These are phyloP conservation scores for Marmota flaviventris DNA, from an alignment of 2,113 vertebrate genomes.

Conservation along the genomic window DNA sequence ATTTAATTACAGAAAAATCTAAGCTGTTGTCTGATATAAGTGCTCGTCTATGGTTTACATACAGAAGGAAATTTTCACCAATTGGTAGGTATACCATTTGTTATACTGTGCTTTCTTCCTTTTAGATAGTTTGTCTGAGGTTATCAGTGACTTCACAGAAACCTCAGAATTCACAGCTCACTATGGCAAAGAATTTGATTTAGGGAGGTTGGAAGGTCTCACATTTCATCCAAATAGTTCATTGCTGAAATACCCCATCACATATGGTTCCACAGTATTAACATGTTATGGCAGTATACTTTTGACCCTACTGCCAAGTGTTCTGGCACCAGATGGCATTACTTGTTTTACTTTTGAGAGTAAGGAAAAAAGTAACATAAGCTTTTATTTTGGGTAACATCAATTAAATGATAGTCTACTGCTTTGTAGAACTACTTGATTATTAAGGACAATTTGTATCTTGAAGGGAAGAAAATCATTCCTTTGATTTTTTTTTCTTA, in stretches of 20 bases:
- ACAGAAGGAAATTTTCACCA: constrained; percentile 98
- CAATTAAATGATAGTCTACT: constrained; percentile 32
- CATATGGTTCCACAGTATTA: background rate
- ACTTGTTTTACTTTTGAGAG: constrained; percentile 24
- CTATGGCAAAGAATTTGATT: constrained; percentile 52
- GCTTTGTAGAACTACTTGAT: constrained; percentile 42
- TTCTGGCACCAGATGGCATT: background rate
- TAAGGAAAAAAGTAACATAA: background rate
- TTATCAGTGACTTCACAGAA: constrained; percentile 65
- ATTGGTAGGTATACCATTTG: constrained; percentile 92
- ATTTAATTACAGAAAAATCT: constrained; percentile 93
- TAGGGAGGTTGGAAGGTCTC: constrained; percentile 46
- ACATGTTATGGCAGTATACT: background rate
- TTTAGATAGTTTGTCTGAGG: constrained; percentile 63
- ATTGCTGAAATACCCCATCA: background rate
- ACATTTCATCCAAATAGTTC: constrained; percentile 41
- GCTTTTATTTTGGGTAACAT: constrained; percentile 49
- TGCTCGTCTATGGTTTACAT: constrained; percentile 98
- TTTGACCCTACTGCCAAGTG: background rate
- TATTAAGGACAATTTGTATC: constrained; percentile 25
- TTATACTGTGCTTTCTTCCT: constrained; percentile 50
- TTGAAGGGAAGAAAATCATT: constrained; percentile 67
- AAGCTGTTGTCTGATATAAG: constrained; percentile 95
- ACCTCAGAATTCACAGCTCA: constrained; percentile 64
- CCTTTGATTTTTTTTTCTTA: background rate